phyloP scores from a whole-genome alignment of 2,888 invertebrate genomes.

The Congeria kusceri region DNA sequence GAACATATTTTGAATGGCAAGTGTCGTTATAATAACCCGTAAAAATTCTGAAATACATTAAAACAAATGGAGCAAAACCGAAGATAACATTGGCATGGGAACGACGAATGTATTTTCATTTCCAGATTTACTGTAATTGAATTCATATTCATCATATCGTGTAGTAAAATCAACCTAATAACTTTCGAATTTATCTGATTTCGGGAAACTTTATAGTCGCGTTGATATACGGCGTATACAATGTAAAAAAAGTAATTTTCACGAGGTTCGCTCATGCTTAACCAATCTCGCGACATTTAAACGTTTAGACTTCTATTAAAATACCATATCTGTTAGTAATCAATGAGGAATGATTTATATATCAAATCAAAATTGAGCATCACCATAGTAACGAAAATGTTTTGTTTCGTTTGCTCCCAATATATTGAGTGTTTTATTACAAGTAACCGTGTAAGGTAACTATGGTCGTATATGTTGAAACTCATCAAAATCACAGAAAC shows the following conservation, averaged over 20 bases:
- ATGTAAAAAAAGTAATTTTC: conserved; percentile 21
- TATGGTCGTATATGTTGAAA: too few relatives aligned
- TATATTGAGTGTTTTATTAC: too few relatives aligned
- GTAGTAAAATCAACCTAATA: conserved; percentile 41
- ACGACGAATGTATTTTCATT: conserved; percentile 25
- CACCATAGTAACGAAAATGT: too few relatives aligned
- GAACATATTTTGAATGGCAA: too few relatives aligned
- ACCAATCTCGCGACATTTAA: conserved; percentile 32
- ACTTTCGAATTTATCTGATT: conserved; percentile 47
- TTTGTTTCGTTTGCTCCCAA: too few relatives aligned
- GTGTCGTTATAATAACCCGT: not conserved
- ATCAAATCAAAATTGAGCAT: too few relatives aligned
- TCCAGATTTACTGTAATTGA: conserved; percentile 34
- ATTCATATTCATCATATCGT: conserved; percentile 27
- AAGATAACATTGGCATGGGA: not conserved
- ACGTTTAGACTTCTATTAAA: conserved; percentile 32
- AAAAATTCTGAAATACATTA: not conserved
- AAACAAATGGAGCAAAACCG: not conserved
- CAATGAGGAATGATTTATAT: too few relatives aligned
- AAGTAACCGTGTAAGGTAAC: too few relatives aligned
- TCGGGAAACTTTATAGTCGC: conserved; percentile 9
- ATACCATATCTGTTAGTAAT: conserved; percentile 43
- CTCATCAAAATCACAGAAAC: too few relatives aligned
- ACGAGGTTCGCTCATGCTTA: conserved; percentile 25
- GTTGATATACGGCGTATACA: conserved; percentile 5